Evolutionary conservation across 2,113 vertebrate genomes (phyloP).

Genomic region (Isurus oxyrinchus): DNA sequence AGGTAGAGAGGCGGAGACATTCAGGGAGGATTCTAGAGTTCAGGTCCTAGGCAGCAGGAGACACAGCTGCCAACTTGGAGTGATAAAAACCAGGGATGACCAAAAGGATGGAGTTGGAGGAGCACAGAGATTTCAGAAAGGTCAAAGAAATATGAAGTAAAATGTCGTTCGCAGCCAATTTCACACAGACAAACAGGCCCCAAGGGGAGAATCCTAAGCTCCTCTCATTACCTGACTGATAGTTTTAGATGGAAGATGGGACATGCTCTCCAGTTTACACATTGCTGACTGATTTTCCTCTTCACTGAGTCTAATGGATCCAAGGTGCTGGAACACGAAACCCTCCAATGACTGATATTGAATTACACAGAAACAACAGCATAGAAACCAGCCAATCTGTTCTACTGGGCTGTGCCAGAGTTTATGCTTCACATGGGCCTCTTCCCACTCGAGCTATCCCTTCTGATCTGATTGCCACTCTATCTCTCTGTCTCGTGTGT

Average conservation of each 20-base stretch:
- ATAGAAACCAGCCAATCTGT: not conserved
- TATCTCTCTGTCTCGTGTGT: not conserved
- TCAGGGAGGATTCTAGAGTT: not conserved
- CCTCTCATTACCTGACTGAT: not conserved
- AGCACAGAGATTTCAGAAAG: not conserved
- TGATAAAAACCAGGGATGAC: no score
- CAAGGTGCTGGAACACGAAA: not conserved
- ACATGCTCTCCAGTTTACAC: not conserved
- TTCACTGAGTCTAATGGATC: not conserved
- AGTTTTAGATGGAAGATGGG: not conserved
- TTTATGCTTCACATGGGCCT: not conserved
- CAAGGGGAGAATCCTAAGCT: not conserved
- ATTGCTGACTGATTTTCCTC: not conserved
- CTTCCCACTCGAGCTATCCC: not conserved
- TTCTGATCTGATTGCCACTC: not conserved
- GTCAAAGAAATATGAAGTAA: not conserved
- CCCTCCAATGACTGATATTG: no score
- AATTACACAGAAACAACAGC: not conserved
- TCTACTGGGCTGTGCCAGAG: not conserved
- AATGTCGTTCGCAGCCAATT: not conserved
- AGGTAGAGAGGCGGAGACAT: not conserved
- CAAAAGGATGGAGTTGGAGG: not conserved
- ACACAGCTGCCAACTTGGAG: no score
- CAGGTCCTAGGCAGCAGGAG: not conserved
- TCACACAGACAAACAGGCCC: not conserved